phyloP scores from a whole-genome alignment of 2,797 vertebrate genomes.

The Psittacula derbiana region DNA sequence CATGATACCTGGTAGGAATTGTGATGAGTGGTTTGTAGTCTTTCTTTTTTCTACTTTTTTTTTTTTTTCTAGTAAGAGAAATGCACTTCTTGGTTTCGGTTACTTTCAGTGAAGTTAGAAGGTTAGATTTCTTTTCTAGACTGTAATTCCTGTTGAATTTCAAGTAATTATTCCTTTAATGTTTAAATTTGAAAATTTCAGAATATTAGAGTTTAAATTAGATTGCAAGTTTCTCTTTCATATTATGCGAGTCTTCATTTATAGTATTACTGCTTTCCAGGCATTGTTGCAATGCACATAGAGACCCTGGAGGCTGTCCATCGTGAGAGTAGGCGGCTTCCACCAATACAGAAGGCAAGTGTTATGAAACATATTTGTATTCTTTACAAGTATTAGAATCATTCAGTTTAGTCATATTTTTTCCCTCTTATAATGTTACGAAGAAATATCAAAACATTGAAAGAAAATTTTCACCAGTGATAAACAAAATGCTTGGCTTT shows the following conservation, averaged over 20 bases:
- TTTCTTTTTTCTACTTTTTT: neutral
- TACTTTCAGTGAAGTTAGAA: neutral
- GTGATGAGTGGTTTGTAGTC: neutral
- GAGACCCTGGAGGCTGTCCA: constrained; percentile 96
- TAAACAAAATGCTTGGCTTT: constrained; percentile 52
- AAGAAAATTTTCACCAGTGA: constrained; percentile 36
- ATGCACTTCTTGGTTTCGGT: neutral
- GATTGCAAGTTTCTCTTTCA: neutral
- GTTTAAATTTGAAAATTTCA: constrained; percentile 11
- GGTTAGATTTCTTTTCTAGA: neutral
- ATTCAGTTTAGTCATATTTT: neutral
- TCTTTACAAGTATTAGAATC: neutral
- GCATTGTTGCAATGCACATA: constrained; percentile 98
- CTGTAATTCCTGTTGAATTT: neutral
- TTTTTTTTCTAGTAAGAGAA: neutral
- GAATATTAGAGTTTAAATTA: neutral
- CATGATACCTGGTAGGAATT: constrained; percentile 94
- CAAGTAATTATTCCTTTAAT: neutral
- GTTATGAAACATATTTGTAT: constrained; percentile 43
- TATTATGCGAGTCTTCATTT: constrained; percentile 20
- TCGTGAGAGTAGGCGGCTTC: constrained; percentile 94
- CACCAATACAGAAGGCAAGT: constrained; percentile 97
- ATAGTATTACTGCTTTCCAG: constrained; percentile 73
- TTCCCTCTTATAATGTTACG: neutral
- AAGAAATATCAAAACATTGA: constrained; percentile 25